These are phyloP conservation scores for Suillia variegata DNA, from an alignment of 2,888 invertebrate genomes.

Conservation along the genomic window DNA sequence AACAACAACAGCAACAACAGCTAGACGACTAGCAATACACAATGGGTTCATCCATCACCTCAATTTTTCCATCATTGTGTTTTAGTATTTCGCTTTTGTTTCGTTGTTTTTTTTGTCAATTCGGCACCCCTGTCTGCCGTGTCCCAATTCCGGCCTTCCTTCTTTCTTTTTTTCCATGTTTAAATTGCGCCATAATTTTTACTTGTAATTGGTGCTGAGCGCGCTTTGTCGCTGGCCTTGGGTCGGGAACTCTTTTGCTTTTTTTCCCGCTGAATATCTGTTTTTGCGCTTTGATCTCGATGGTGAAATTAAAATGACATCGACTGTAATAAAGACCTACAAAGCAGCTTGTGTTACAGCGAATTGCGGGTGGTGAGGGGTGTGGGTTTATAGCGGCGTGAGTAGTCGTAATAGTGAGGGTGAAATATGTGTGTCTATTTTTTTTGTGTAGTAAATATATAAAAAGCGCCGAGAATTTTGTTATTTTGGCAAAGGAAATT, in stretches of 20 bases:
- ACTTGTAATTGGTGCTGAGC: not conserved
- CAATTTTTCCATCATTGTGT: not conserved
- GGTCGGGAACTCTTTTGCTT: no score
- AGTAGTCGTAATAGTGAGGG: no score
- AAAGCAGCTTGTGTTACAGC: no score
- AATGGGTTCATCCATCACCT: not conserved
- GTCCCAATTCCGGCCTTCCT: not conserved
- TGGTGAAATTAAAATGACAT: not conserved
- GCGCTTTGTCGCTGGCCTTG: not conserved
- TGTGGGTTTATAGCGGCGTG: no score
- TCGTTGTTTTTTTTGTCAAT: not conserved
- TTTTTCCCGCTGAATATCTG: not conserved
- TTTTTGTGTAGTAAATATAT: no score
- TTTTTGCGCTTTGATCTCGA: not conserved
- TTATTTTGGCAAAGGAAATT: no score
- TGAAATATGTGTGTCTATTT: no score
- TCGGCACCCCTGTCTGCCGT: not conserved
- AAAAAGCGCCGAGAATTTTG: no score
- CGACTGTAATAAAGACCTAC: constrained; percentile 2
- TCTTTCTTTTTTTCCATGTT: no score
- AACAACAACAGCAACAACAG: not conserved
- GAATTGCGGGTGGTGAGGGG: no score
- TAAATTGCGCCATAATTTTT: constrained; percentile 1
- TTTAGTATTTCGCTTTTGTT: not conserved
- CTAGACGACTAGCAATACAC: no score